Percentiles rank a stretch among this genome's conserved stretches.
Evolutionary conservation across 2,113 vertebrate species (phyloP).

Genomic region (Megaceryle maxima): DNA sequence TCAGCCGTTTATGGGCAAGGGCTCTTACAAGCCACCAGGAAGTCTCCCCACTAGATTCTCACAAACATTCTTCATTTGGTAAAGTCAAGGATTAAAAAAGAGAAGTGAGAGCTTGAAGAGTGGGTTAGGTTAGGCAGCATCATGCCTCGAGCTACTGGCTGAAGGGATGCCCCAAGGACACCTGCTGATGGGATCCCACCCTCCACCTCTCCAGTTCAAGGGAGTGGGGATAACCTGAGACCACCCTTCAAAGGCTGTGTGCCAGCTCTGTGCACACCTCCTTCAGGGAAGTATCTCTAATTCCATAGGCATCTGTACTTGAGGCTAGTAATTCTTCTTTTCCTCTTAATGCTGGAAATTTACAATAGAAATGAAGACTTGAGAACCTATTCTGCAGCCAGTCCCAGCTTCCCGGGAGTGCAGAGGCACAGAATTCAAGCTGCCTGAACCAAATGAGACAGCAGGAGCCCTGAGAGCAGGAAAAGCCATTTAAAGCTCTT

Average conservation of each 20-base stretch:
- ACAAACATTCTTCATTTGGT: neutral
- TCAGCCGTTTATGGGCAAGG: neutral
- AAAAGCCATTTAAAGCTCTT: slow-evolving; percentile 55
- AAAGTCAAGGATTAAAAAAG: neutral
- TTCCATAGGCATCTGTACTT: neutral
- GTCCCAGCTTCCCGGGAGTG: neutral
- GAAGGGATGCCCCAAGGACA: neutral
- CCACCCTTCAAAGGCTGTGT: accelerated
- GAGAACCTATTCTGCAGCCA: neutral
- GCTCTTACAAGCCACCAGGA: neutral
- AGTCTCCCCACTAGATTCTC: neutral
- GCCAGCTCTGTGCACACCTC: neutral
- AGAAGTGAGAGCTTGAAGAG: neutral
- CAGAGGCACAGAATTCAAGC: neutral
- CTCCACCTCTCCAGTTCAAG: accelerated
- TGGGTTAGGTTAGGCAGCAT: neutral
- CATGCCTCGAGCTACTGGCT: neutral
- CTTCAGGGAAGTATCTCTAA: neutral
- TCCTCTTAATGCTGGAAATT: neutral
- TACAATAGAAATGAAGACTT: neutral
- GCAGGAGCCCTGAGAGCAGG: slow-evolving; percentile 29
- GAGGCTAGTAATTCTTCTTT: neutral
- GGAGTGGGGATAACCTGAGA: neutral
- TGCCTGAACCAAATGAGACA: slow-evolving; percentile 27
- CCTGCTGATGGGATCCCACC: neutral